Percentiles rank a stretch among this genome's conserved stretches.
These are phyloP conservation scores for Calameuta filiformis DNA, from an alignment of 2,888 invertebrate genomes.

Conservation along the genomic window DNA sequence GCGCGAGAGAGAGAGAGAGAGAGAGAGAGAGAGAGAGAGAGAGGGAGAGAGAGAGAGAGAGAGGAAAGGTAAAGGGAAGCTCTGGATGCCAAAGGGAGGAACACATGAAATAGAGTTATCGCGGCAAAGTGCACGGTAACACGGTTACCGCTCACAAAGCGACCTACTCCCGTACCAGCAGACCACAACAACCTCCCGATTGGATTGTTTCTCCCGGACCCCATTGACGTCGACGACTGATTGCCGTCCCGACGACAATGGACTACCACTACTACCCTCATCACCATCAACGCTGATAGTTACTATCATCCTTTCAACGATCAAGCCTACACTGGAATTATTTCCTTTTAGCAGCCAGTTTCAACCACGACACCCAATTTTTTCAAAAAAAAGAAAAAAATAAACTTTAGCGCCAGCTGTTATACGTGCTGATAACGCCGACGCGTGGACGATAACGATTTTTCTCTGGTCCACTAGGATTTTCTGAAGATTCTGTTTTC, in stretches of 20 bases:
- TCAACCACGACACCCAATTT: neutral
- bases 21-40: no score
- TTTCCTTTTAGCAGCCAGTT: neutral
- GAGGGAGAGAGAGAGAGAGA: conserved; percentile 12
- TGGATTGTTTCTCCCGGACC: conserved; percentile 35
- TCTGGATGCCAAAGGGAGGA: conserved; percentile 21
- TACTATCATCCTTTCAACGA: neutral
- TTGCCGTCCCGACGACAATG: conserved; percentile 24
- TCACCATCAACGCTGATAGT: neutral
- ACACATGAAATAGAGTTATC: conserved; percentile 57
- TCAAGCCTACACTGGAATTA: neutral
- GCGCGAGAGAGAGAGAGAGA: neutral
- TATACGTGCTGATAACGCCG: neutral
- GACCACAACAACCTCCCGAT: conserved; percentile 39
- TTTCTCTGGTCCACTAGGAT: neutral
- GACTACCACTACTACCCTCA: neutral
- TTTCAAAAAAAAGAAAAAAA: neutral
- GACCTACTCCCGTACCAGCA: conserved; percentile 33
- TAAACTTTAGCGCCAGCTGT: neutral
- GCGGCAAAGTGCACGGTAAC: conserved; percentile 64
- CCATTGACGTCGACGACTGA: conserved; percentile 28
- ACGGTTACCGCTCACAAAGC: conserved; percentile 61
- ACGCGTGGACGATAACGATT: neutral
- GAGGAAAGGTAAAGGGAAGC: conserved; percentile 20
- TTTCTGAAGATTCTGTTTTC: neutral